Conservation (phyloP, 2,113 vertebrate genomes). For the Epinephelus moara region DNA sequence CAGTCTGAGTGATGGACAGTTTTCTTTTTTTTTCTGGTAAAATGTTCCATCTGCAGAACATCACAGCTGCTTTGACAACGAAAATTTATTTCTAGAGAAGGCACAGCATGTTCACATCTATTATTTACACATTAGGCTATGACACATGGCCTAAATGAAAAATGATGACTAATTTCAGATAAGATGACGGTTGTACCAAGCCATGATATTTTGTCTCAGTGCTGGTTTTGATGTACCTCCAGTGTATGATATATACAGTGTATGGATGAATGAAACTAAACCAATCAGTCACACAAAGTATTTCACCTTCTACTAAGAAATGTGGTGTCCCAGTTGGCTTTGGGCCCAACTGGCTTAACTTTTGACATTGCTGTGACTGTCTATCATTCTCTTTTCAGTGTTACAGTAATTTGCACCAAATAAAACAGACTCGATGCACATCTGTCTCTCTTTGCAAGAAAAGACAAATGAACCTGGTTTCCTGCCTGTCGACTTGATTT, state of each 20-base stretch:
- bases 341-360: neutral
- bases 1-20: neutral
- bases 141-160: slow-evolving; percentile 4
- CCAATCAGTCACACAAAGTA: neutral
- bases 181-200: neutral
- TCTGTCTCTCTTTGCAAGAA: neutral
- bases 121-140: neutral
- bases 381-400: neutral
- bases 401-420: neutral
- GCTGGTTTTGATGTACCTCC: neutral
- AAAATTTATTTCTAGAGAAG: neutral
- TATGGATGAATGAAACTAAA: neutral
- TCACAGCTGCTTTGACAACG: slow-evolving; percentile 6
- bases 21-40: neutral
- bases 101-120: slow-evolving; percentile 9
- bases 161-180: slow-evolving; percentile 4
- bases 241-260: neutral
- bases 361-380: neutral
- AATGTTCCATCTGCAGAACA: slow-evolving; percentile 11
- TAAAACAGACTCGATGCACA: neutral
- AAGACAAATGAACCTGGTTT: slow-evolving; percentile 12
- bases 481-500: neutral
- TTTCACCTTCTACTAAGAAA: neutral
- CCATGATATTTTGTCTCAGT: neutral
- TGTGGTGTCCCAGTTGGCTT: neutral